Conservation (phyloP, 2,888 invertebrate genomes). For the Lasioglossum leucozonium region DNA sequence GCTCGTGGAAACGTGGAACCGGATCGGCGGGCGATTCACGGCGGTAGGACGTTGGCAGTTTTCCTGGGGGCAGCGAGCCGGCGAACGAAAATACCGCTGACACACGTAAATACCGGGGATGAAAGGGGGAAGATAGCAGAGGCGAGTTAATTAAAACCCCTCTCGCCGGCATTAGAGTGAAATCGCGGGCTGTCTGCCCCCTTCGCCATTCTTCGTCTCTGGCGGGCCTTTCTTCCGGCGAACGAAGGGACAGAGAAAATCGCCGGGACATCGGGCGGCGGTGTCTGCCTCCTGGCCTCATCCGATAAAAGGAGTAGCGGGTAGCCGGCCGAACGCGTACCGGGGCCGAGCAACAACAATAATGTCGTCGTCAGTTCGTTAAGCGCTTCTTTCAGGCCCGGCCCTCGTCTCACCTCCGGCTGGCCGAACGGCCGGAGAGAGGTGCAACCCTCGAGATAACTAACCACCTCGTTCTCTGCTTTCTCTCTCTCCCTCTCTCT, state of each 20-base stretch:
- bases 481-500: background rate
- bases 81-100: slow-evolving; percentile 72
- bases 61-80: slow-evolving; percentile 26
- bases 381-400: slow-evolving; percentile 76
- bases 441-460: slow-evolving; percentile 68
- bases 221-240: slow-evolving; percentile 44
- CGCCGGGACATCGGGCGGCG: slow-evolving; percentile 42
- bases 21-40: background rate
- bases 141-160: slow-evolving; percentile 78
- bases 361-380: slow-evolving; percentile 81
- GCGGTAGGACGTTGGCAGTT: background rate
- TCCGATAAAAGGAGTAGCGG: slow-evolving; percentile 80
- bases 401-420: slow-evolving; percentile 48
- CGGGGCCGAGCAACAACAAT: slow-evolving; percentile 77
- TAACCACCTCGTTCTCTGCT: slow-evolving; percentile 45
- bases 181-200: slow-evolving; percentile 67
- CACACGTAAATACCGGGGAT: slow-evolving; percentile 77
- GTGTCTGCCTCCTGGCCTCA: slow-evolving; percentile 71
- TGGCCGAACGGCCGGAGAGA: slow-evolving; percentile 41
- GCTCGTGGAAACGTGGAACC: background rate
- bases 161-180: slow-evolving; percentile 74
- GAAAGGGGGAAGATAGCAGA: slow-evolving; percentile 72
- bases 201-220: slow-evolving; percentile 39
- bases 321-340: slow-evolving; percentile 73
- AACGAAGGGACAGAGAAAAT: slow-evolving; percentile 59